Percentiles rank a stretch among this genome's conserved stretches.
Evolutionary conservation across 2,888 invertebrate genomes (phyloP).

Genomic region (Nephrotoma flavescens): DNA sequence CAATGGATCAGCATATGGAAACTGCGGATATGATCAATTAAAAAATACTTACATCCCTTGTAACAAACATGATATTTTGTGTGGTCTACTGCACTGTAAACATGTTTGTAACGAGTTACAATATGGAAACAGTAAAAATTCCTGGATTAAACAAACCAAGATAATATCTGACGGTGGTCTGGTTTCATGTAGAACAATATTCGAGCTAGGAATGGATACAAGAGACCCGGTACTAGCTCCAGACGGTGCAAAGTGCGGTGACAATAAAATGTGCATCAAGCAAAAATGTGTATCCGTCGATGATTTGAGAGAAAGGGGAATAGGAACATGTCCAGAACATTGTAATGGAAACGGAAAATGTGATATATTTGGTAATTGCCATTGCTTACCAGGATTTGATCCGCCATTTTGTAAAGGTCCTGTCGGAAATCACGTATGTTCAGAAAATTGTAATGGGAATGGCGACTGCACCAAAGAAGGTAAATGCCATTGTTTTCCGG

Average conservation of each 20-base stretch:
- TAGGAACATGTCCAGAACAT: conserved; percentile 54
- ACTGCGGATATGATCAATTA: conserved; percentile 81
- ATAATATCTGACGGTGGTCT: conserved; percentile 65
- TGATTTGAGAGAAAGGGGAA: conserved; percentile 38
- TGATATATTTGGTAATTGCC: conserved; percentile 81
- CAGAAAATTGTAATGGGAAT: too few species aligned
- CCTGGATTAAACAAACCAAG: conserved; percentile 68
- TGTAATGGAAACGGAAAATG: conserved; percentile 80
- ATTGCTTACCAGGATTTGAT: conserved; percentile 80
- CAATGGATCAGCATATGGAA: conserved; percentile 69
- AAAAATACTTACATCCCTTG: conserved; percentile 60
- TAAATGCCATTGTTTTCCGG: too few species aligned
- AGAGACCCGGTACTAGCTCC: conserved; percentile 92
- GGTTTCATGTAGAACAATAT: conserved; percentile 80
- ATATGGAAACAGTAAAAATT: conserved; percentile 85
- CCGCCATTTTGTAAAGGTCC: conserved; percentile 75
- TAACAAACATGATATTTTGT: conserved; percentile 54
- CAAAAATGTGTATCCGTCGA: conserved; percentile 71
- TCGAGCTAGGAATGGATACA: conserved; percentile 79
- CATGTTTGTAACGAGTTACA: conserved; percentile 87
- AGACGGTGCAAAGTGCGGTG: conserved; percentile 50
- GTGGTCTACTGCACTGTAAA: conserved; percentile 90
- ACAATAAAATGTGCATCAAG: conserved; percentile 72
- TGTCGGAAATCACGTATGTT: conserved; percentile 35
- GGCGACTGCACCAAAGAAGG: too few species aligned